Percentiles rank a stretch among this genome's conserved stretches.
phyloP scores from a whole-genome alignment of 2,888 invertebrate species.

The Argyra leucocephala region DNA sequence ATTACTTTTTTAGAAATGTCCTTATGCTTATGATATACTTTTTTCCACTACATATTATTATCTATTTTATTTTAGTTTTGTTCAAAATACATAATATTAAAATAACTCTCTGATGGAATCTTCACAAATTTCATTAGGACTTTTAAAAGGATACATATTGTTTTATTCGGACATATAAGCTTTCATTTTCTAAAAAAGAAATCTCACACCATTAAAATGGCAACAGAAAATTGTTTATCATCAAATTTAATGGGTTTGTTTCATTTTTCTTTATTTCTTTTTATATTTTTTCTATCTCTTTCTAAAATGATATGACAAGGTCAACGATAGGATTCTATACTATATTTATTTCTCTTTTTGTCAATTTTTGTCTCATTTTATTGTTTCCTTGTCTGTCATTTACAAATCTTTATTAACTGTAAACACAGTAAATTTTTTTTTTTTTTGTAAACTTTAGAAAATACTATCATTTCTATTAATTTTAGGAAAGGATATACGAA shows the following conservation, averaged over 20 bases:
- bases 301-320: background rate
- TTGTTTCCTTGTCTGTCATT: background rate
- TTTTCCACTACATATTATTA: too few relatives aligned
- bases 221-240: background rate
- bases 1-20: too few relatives aligned
- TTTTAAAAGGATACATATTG: too few relatives aligned
- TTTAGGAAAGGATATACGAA: too few relatives aligned
- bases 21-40: too few relatives aligned
- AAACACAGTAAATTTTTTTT: background rate
- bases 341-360: background rate
- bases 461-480: too few relatives aligned
- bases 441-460: background rate
- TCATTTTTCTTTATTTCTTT: background rate
- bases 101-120: too few relatives aligned
- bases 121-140: too few relatives aligned
- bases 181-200: background rate
- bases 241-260: background rate
- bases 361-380: background rate
- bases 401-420: slow-evolving; percentile 6
- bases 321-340: background rate
- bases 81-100: too few relatives aligned
- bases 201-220: too few relatives aligned
- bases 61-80: too few relatives aligned
- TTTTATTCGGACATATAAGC: too few relatives aligned
- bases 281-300: background rate